phyloP scores from a whole-genome alignment of 2,797 vertebrate species.

The Chanos chanos region DNA sequence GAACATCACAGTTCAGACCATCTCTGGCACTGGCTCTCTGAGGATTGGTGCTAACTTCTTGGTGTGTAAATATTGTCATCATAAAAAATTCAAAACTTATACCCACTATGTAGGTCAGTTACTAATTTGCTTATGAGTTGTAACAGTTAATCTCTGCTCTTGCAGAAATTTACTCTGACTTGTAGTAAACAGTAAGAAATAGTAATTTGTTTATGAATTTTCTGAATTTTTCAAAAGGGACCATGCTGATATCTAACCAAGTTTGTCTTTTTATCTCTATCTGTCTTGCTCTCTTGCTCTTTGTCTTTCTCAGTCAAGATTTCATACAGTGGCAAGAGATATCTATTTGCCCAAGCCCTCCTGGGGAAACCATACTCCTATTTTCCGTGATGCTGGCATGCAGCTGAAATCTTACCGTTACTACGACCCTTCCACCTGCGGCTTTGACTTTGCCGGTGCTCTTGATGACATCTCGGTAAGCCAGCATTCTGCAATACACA shows the following conservation, averaged over 20 bases:
- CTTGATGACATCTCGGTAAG: conserved; percentile 94
- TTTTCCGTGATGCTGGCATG: conserved; percentile 94
- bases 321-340: conserved; percentile 81
- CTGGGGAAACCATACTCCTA: conserved; percentile 98
- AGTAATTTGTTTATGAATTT: too few species aligned
- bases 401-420: conserved; percentile 90
- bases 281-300: background rate
- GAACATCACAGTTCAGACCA: conserved; percentile 92
- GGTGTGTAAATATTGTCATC: conserved; percentile 71
- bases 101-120: background rate
- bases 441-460: conserved; percentile 91
- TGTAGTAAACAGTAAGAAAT: too few species aligned
- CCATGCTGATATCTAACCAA: too few species aligned
- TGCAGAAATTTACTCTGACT: too few species aligned
- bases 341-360: conserved; percentile 93
- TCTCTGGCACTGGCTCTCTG: conserved; percentile 95
- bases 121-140: background rate
- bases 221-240: too few species aligned
- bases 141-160: too few species aligned
- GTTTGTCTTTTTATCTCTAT: too few species aligned
- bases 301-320: conserved; percentile 80
- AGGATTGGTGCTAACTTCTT: conserved; percentile 89
- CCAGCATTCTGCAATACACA: too few species aligned
- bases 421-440: conserved; percentile 92
- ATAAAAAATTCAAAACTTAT: too few species aligned